A percentile compares a stretch with the other conserved stretches of the same genome.
phyloP scores from a whole-genome alignment of 2,113 vertebrate genomes.

The Atlantisia rogersi region DNA sequence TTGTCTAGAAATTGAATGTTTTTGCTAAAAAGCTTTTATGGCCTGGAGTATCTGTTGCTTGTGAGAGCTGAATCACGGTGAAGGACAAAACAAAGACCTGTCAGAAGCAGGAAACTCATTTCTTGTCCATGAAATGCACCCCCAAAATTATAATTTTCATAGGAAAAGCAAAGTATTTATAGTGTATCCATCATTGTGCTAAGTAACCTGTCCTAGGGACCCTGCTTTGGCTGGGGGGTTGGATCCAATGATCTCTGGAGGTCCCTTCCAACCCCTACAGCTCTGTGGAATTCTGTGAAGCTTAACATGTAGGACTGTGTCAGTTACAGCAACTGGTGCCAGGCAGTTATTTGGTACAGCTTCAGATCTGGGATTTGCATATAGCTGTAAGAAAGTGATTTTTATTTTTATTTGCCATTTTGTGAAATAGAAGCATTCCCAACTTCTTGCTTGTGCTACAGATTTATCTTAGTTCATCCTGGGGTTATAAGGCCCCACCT shows the following conservation, averaged over 20 bases:
- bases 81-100: background rate
- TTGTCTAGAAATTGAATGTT: background rate
- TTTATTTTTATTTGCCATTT: background rate
- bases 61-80: accelerated
- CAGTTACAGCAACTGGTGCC: background rate
- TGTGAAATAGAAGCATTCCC: background rate
- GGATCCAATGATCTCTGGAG: no score
- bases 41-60: background rate
- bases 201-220: background rate
- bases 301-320: background rate
- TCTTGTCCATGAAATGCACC: background rate
- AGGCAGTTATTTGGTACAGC: background rate
- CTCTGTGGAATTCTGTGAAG: background rate
- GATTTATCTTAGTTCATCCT: conserved; percentile 58
- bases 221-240: no score
- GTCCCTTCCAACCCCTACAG: no score
- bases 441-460: background rate
- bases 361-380: background rate
- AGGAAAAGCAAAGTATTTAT: background rate
- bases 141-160: background rate
- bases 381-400: background rate
- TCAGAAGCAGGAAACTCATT: background rate
- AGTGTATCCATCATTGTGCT: background rate
- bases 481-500: conserved; percentile 49
- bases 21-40: background rate